Conservation (phyloP, 2,888 invertebrate species). For the Eumacrocentrus americanus region DNA sequence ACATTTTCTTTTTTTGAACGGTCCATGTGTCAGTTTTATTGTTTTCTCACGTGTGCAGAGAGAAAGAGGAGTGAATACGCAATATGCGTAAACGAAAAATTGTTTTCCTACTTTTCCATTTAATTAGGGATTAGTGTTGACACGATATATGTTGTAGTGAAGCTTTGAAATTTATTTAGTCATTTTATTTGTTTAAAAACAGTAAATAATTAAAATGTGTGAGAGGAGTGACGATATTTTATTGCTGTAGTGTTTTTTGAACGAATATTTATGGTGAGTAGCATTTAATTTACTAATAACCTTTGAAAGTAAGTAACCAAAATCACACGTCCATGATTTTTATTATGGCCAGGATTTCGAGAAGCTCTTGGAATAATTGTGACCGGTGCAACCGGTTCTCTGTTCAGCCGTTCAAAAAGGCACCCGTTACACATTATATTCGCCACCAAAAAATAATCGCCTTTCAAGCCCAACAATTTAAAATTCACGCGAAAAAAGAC, state of each 20-base stretch:
- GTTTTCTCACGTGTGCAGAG: not conserved
- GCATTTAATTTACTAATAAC: not conserved
- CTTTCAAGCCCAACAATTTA: not conserved
- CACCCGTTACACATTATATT: conserved; percentile 15
- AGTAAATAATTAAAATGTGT: not conserved
- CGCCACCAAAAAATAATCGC: conserved; percentile 10
- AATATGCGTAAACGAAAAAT: not conserved
- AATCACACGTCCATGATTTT: conserved; percentile 35
- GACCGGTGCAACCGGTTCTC: conserved; percentile 39
- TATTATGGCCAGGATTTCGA: conserved; percentile 36
- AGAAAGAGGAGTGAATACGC: not conserved
- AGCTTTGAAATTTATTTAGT: too few relatives aligned
- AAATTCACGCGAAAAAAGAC: not conserved
- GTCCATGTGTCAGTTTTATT: too few relatives aligned
- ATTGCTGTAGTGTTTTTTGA: not conserved
- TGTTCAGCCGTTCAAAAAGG: conserved; percentile 10
- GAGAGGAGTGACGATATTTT: not conserved
- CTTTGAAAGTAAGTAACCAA: too few relatives aligned
- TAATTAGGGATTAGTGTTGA: too few relatives aligned
- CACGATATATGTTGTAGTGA: not conserved
- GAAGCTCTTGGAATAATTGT: conserved; percentile 38
- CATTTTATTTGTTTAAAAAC: too few relatives aligned
- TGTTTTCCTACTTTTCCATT: too few relatives aligned
- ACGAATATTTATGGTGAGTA: not conserved
- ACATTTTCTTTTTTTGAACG: too few relatives aligned